These are phyloP conservation scores for Mayetiola destructor DNA, from an alignment of 2,888 invertebrate species.

Conservation along the genomic window DNA sequence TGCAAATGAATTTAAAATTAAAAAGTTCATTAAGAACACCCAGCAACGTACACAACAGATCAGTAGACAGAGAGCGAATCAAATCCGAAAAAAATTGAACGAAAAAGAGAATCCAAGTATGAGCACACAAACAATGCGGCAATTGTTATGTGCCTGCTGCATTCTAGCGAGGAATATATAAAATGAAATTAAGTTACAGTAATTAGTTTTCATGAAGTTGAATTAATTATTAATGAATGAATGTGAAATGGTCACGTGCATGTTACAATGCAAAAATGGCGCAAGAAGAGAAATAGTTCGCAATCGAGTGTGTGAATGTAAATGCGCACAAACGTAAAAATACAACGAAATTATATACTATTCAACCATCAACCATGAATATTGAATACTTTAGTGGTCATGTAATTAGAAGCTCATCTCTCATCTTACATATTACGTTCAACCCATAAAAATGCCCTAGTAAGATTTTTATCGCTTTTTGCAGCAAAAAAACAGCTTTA, in stretches of 20 bases:
- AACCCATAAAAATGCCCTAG: too few relatives aligned
- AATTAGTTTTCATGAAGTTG: background rate
- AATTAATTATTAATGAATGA: background rate
- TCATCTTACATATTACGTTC: too few relatives aligned
- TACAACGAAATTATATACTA: too few relatives aligned
- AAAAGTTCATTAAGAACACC: slow-evolving; percentile 8
- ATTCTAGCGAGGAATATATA: too few relatives aligned
- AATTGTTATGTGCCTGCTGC: background rate
- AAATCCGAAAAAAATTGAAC: background rate
- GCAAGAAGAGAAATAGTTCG: background rate
- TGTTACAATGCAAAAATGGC: background rate
- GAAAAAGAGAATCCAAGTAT: too few relatives aligned
- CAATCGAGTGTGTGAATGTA: background rate
- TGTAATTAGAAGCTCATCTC: too few relatives aligned
- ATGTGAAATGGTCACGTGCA: too few relatives aligned
- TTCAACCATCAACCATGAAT: too few relatives aligned
- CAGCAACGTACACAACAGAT: background rate
- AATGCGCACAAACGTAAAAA: background rate
- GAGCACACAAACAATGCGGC: too few relatives aligned
- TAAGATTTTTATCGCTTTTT: too few relatives aligned
- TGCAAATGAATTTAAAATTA: slow-evolving; percentile 12
- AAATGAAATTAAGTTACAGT: slow-evolving; percentile 2
- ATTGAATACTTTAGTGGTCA: too few relatives aligned
- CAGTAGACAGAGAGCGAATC: background rate
- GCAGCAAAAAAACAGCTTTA: too few relatives aligned